Conservation (phyloP, 2,797 vertebrate genomes). For the Chloroceryle inda region DNA sequence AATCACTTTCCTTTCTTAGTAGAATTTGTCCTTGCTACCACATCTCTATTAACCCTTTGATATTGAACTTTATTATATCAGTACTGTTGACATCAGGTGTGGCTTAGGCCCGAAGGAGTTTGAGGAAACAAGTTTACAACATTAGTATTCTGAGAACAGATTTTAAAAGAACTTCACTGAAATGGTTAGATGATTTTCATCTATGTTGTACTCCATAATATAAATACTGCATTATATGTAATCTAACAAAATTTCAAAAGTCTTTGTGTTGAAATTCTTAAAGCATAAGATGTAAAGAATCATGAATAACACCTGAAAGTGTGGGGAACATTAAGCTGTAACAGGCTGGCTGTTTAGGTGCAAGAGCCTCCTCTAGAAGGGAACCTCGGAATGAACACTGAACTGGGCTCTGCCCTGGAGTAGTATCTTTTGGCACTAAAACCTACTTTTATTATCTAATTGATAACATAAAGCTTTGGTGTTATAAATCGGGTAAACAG, state of each 20-base stretch:
- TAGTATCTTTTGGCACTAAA: background rate
- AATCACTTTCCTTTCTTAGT: background rate
- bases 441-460: background rate
- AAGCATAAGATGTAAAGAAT: background rate
- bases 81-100: rapidly evolving
- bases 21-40: background rate
- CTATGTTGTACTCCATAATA: background rate
- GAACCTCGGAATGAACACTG: background rate
- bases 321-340: background rate
- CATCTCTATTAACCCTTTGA: background rate
- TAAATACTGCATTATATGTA: background rate
- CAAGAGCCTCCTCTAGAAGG: background rate
- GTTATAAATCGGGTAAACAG: background rate
- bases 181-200: background rate
- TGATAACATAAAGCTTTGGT: background rate
- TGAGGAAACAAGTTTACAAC: background rate
- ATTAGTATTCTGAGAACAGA: background rate
- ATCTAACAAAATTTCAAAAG: background rate
- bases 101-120: background rate
- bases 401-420: background rate
- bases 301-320: background rate
- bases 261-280: background rate
- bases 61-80: rapidly evolving
- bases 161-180: background rate
- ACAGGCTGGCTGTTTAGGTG: background rate